Base-by-base conservation (phyloP, 2,888 invertebrate genomes). In the Bursaphelenchus okinawaensis region DNA sequence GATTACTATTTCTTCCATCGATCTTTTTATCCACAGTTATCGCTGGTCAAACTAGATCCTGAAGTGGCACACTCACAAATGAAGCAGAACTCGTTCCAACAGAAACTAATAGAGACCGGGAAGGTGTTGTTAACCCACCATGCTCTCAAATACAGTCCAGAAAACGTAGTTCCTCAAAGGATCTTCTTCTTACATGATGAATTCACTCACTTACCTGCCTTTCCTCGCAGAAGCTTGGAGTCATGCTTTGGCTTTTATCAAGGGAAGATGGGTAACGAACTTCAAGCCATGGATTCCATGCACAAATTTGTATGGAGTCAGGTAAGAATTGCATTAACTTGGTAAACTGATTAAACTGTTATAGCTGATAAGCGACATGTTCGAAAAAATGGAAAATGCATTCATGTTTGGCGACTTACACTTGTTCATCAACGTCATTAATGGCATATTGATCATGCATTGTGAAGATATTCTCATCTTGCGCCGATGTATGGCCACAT, bases 281-380 rank as follows among this genome's bases (percentile, higher is more conserved):
- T 95, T 31, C 87, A 92, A 56, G 92, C 94, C 0, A 85, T 98
- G 73, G 98, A 98, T 83, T 92, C 95, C 0, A 86, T 69, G 69
- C 98, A 99, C 84, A 99, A 99, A 84, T 93, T 94, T 81, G 93
- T 93, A 89, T 99, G 98, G 98, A 92, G 94, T 1, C 90, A 93
- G 81, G 84, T 85, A 73, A 71, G 75, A 68, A 62, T 1, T 24
- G 28, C 16, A 24, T 1, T 28, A 12, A 24, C 8, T 55, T 7
- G 26, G 26, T 27, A 16, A 7, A 22, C 28, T 9, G 12, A n/a
- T 23, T 7, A 26, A 20, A 16, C 6, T 1, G 7, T 72, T 79
- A 58, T 59, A 80, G 73, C 57, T 81, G 55, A 73, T 81, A 65
- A 73, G 72, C 26, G 75, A 79, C 60, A 82, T 82, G 79, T 79